Conservation (phyloP, 2,888 invertebrate genomes). For the Protonemura montana region DNA sequence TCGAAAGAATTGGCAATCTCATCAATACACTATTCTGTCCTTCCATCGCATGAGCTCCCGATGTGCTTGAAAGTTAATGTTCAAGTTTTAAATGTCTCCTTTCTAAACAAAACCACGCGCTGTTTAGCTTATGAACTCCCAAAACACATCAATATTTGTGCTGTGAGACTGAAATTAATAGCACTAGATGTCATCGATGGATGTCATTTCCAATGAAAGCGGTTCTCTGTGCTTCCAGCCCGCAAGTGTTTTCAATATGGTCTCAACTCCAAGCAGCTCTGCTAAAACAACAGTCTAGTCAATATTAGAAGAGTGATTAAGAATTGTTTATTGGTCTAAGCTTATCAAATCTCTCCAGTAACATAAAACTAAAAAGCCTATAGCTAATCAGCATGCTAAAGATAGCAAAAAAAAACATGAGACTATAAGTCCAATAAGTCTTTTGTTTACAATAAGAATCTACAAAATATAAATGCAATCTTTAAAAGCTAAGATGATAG, state of each 20-base stretch:
- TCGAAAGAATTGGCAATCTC: too few relatives aligned
- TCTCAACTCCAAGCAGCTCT: background rate
- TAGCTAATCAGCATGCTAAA: background rate
- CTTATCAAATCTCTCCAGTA: background rate
- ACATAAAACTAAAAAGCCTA: constrained; percentile 9
- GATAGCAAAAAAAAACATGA: background rate
- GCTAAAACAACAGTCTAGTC: background rate
- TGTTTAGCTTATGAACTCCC: background rate
- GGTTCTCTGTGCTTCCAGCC: background rate
- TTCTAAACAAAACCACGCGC: background rate
- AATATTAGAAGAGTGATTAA: constrained; percentile 31
- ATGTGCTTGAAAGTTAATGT: background rate
- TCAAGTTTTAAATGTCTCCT: background rate
- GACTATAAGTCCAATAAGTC: background rate
- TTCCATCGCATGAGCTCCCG: background rate
- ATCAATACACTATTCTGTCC: background rate
- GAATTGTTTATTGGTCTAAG: constrained; percentile 33
- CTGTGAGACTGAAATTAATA: background rate
- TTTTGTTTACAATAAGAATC: background rate
- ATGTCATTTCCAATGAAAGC: constrained; percentile 14
- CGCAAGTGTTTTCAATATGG: background rate
- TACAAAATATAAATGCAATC: background rate
- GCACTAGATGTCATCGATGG: background rate
- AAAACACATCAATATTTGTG: background rate
- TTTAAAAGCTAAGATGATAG: background rate